phyloP scores from a whole-genome alignment of 2,888 invertebrate species.

The Synergus umbraculus region DNA sequence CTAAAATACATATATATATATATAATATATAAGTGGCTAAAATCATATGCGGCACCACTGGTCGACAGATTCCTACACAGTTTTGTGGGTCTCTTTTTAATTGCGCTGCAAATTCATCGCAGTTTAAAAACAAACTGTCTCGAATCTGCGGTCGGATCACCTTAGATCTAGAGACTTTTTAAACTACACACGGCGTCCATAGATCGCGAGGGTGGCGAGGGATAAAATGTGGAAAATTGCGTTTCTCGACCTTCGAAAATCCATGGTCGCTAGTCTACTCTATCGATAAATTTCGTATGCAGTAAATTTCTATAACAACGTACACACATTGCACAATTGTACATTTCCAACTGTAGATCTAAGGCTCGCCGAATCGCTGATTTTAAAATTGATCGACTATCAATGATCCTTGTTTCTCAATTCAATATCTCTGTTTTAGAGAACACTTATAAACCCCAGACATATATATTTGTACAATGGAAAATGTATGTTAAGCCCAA shows the following conservation, averaged over 20 bases:
- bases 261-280: background rate
- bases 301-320: conserved; percentile 46
- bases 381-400: conserved; percentile 46
- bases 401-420: conserved; percentile 43
- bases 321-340: conserved; percentile 53
- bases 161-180: conserved; percentile 23
- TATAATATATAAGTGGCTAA: conserved; percentile 37
- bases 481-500: conserved; percentile 69
- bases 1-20: conserved; percentile 24
- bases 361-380: conserved; percentile 52
- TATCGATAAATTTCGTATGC: background rate
- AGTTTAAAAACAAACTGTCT: conserved; percentile 24
- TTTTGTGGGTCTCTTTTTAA: conserved; percentile 4
- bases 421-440: conserved; percentile 62
- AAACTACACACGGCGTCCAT: conserved; percentile 1
- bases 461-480: conserved; percentile 74
- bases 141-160: conserved; percentile 16
- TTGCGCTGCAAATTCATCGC: conserved; percentile 24
- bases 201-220: background rate
- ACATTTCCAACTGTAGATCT: conserved; percentile 52
- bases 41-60: conserved; percentile 39
- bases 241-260: background rate
- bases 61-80: background rate
- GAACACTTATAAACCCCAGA: conserved; percentile 70
- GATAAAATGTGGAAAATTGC: conserved; percentile 31